A percentile compares a stretch with the other conserved stretches of the same genome.
Conservation (phyloP, 2,888 invertebrate genomes). For the Tetrapedia diversipes region DNA sequence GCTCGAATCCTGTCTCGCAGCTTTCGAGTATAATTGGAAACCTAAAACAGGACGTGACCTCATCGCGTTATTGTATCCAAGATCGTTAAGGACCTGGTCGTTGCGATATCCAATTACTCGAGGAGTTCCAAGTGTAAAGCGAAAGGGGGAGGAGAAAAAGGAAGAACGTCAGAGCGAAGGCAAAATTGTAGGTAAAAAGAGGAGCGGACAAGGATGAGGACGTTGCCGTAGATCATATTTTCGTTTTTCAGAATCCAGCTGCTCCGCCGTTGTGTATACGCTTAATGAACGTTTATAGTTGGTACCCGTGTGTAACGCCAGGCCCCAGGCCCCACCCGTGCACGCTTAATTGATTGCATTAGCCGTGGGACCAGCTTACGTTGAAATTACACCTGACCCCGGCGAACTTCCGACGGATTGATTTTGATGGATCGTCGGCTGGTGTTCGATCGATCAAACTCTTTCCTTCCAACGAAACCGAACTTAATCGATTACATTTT, state of each 20-base stretch:
- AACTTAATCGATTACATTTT: conserved; percentile 59
- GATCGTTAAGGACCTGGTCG: conserved; percentile 56
- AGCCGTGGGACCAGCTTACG: conserved; percentile 44
- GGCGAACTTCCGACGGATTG: conserved; percentile 32
- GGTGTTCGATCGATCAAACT: conserved; percentile 51
- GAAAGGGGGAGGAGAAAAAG: not conserved
- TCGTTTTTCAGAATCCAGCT: conserved; percentile 45
- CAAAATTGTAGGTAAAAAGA: conserved; percentile 18
- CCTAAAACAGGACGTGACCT: conserved; percentile 59
- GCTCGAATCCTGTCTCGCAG: conserved; percentile 3
- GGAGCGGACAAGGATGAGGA: not conserved
- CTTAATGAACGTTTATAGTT: conserved; percentile 52
- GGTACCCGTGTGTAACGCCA: conserved; percentile 48
- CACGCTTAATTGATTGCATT: conserved; percentile 60
- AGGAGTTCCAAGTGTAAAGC: conserved; percentile 19
- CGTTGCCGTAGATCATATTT: conserved; percentile 22
- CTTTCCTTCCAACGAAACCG: conserved; percentile 20
- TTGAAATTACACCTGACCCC: conserved; percentile 52
- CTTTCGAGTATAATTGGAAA: conserved; percentile 44
- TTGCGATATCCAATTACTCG: conserved; percentile 59
- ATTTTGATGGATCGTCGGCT: conserved; percentile 38
- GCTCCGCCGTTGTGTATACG: conserved; percentile 6
- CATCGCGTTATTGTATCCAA: conserved; percentile 60
- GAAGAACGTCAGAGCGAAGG: not conserved
- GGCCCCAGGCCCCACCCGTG: conserved; percentile 12